Conservation (phyloP, 2,888 invertebrate genomes). For the Eupithecia vulgata region DNA sequence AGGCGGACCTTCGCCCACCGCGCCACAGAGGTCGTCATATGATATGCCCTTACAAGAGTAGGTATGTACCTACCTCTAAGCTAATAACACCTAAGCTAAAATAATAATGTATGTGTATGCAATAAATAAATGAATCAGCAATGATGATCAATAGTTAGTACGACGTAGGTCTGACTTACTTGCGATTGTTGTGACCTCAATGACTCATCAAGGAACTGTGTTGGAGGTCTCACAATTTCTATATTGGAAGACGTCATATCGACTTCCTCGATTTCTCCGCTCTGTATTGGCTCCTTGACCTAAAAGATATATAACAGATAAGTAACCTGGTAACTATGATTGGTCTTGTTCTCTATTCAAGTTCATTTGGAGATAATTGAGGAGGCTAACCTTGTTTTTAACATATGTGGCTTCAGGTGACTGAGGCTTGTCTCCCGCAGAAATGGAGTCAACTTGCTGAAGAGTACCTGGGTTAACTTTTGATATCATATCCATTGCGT, state of each 20-base stretch:
- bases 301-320: conserved; percentile 6
- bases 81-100: too few relatives aligned
- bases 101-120: too few relatives aligned
- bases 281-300: conserved; percentile 28
- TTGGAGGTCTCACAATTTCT: conserved; percentile 63
- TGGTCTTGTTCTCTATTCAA: background rate
- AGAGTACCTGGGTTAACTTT: conserved; percentile 60
- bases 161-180: conserved; percentile 32
- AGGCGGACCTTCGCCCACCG: too few relatives aligned
- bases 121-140: too few relatives aligned
- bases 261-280: conserved; percentile 56
- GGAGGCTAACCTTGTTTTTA: conserved; percentile 18
- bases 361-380: background rate
- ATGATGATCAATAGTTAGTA: background rate
- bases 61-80: too few relatives aligned
- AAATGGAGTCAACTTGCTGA: conserved; percentile 57
- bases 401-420: background rate
- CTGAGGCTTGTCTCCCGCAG: conserved; percentile 31
- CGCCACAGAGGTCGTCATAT: too few relatives aligned
- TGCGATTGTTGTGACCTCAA: conserved; percentile 46
- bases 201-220: conserved; percentile 65
- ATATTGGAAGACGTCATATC: conserved; percentile 50
- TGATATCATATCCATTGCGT: conserved; percentile 61
- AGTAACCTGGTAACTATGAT: background rate
- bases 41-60: too few relatives aligned